These are phyloP conservation scores for Tetramorium alpestre DNA, from an alignment of 1,140 invertebrate species.

Conservation along the genomic window DNA sequence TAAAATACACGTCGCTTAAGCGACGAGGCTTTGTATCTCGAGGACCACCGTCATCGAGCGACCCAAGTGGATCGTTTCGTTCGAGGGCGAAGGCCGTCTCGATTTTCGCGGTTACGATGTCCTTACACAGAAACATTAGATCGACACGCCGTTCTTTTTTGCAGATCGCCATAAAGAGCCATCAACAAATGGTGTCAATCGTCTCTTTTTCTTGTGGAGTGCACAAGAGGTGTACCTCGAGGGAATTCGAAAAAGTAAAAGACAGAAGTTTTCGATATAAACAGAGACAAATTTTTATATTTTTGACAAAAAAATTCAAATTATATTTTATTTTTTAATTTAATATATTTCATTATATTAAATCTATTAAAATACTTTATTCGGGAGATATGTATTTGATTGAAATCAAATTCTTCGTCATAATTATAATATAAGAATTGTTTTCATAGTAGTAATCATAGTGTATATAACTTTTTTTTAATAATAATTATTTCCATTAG, in stretches of 20 bases:
- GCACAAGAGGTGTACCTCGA: not conserved
- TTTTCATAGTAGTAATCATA: not conserved
- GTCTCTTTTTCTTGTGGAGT: not conserved
- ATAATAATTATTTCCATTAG: not conserved
- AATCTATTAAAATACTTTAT: not conserved
- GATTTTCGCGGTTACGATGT: slow-evolving; percentile 73
- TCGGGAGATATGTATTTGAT: not conserved
- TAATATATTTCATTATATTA: not conserved
- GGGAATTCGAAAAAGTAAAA: not conserved
- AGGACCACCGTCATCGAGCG: slow-evolving; percentile 73
- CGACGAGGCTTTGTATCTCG: slow-evolving; percentile 74
- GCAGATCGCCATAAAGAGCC: slow-evolving; percentile 16
- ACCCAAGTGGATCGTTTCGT: slow-evolving; percentile 67
- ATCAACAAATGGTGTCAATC: not conserved
- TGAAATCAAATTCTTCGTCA: not conserved
- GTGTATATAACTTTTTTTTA: not conserved
- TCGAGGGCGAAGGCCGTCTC: slow-evolving; percentile 64
- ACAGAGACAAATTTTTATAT: not conserved
- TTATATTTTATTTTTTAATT: too few species aligned
- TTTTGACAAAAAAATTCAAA: not conserved
- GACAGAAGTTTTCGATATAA: not conserved
- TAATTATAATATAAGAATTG: not conserved
- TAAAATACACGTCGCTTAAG: slow-evolving; percentile 76
- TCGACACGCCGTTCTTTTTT: not conserved
- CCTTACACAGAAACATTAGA: slow-evolving; percentile 49